Conservation (phyloP, 2,888 invertebrate species). For the Synergus japonicus region DNA sequence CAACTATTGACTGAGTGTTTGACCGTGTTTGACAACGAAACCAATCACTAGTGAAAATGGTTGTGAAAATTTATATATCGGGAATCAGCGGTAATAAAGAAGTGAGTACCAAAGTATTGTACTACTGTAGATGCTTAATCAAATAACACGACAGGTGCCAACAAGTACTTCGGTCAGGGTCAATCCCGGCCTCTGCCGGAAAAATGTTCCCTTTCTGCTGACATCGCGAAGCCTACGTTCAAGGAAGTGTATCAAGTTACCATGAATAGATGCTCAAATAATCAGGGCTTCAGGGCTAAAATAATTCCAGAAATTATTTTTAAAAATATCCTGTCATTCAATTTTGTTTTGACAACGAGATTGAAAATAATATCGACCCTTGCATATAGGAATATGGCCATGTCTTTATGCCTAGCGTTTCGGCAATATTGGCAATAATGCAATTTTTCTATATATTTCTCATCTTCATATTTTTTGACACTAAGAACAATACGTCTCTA, state of each 20-base stretch:
- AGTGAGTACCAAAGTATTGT: slow-evolving; percentile 81
- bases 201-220: neutral
- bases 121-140: neutral
- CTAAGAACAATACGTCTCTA: neutral
- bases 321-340: no score
- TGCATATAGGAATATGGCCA: no score
- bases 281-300: neutral
- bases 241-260: neutral
- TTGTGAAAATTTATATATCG: slow-evolving; percentile 93
- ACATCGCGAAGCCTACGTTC: neutral
- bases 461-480: neutral
- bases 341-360: no score
- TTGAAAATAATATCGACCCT: no score
- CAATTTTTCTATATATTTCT: neutral
- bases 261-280: neutral
- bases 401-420: neutral
- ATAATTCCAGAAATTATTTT: no score
- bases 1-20: neutral
- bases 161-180: neutral
- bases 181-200: neutral
- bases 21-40: neutral
- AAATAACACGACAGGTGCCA: neutral
- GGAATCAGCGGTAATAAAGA: slow-evolving; percentile 96
- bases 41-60: slow-evolving; percentile 81
- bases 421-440: neutral